These are phyloP conservation scores for Psilanteris sp. DNA, from an alignment of 1,140 invertebrate species.

Conservation along the genomic window DNA sequence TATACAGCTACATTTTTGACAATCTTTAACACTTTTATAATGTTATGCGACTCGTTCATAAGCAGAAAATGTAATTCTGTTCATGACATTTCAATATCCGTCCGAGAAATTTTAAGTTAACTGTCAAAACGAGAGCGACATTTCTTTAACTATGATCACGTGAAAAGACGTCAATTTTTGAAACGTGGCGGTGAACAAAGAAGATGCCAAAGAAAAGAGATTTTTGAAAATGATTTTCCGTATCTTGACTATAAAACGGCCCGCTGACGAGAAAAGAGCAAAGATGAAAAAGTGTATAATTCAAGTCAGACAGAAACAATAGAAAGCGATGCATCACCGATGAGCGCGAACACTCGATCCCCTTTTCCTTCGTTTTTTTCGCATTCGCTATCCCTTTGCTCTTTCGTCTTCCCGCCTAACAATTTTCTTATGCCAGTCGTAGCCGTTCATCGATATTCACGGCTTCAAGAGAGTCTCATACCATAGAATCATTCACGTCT, in stretches of 20 bases:
- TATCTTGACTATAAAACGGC: slow-evolving; percentile 21
- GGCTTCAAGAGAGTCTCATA: slow-evolving; percentile 20
- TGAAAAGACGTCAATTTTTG: slow-evolving; percentile 44
- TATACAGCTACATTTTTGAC: slow-evolving; percentile 12
- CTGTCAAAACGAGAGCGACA: slow-evolving; percentile 41
- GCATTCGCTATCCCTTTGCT: slow-evolving; percentile 24
- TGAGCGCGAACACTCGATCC: slow-evolving; percentile 46
- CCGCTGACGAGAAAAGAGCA: slow-evolving; percentile 21
- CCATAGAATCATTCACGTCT: slow-evolving; percentile 43
- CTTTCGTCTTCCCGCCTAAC: slow-evolving; percentile 22
- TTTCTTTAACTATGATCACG: slow-evolving; percentile 49
- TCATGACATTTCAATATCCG: slow-evolving; percentile 56
- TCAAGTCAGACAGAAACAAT: slow-evolving; percentile 45
- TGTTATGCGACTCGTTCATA: slow-evolving; percentile 14
- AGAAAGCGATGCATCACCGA: slow-evolving; percentile 45
- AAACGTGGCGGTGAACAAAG: slow-evolving; percentile 19
- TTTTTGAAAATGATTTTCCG: slow-evolving; percentile 36
- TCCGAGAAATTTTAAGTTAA: slow-evolving; percentile 31
- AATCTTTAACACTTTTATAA: slow-evolving; percentile 30
- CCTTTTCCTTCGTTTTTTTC: slow-evolving; percentile 15
- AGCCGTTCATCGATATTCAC: slow-evolving; percentile 53
- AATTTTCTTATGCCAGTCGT: slow-evolving; percentile 48
- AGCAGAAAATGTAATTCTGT: slow-evolving; percentile 42
- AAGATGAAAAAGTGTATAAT: slow-evolving; percentile 32
- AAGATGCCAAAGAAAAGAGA: slow-evolving; percentile 2